phyloP scores from a whole-genome alignment of 2,888 invertebrate species.

The Cyrtodaria siliqua region DNA sequence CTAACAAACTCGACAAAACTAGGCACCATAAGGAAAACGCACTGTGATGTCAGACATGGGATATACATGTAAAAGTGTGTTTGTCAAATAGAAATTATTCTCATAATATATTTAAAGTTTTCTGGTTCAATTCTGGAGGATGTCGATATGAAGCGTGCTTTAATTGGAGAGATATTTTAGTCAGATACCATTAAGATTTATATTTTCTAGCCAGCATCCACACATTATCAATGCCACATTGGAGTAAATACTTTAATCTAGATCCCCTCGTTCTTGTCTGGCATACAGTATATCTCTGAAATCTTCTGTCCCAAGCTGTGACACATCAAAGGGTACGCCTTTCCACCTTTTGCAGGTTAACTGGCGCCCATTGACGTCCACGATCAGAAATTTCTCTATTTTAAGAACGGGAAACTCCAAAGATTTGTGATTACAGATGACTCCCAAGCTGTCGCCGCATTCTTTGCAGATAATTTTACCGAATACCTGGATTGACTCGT shows the following conservation, averaged over 20 bases:
- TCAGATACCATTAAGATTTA: too few relatives aligned
- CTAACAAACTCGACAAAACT: too few relatives aligned
- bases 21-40: too few relatives aligned
- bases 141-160: too few relatives aligned
- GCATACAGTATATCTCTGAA: conserved; percentile 46
- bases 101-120: too few relatives aligned
- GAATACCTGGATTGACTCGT: conserved; percentile 54
- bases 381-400: conserved; percentile 68
- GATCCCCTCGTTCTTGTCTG: conserved; percentile 26
- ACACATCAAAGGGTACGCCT: conserved; percentile 61
- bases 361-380: conserved; percentile 65
- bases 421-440: conserved; percentile 59
- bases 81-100: too few relatives aligned
- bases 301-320: conserved; percentile 58
- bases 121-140: too few relatives aligned
- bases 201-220: too few relatives aligned
- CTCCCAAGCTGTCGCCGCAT: conserved; percentile 72
- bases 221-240: too few relatives aligned
- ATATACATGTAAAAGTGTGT: too few relatives aligned
- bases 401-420: conserved; percentile 71
- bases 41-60: too few relatives aligned
- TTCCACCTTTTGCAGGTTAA: conserved; percentile 72
- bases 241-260: conserved; percentile 5
- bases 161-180: too few relatives aligned
- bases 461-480: conserved; percentile 70